Evolutionary conservation across 2,888 invertebrate genomes (phyloP), one percentile per base, ranked within the genome.

Genomic region (Cryptosula pallasiana): DNA sequence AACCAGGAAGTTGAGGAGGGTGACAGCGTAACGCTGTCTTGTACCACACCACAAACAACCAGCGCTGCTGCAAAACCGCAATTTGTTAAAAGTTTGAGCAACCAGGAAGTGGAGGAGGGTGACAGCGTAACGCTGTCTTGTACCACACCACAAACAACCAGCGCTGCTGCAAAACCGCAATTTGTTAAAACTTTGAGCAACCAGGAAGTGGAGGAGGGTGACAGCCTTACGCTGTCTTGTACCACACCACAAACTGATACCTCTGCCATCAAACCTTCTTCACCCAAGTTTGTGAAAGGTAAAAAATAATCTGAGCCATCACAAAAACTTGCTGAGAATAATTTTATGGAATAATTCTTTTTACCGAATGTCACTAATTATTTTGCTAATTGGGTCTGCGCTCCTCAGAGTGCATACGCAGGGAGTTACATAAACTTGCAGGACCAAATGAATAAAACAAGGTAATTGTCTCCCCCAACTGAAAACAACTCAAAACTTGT

Each of bases 51-150:
- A 20, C 45, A 45, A 5, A 23, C 55, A 16, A 5, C 55, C 25
- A 5, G 3, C 9, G 9, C 23, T n/a, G 25, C 16, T 23, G 29
- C 25, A 16, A 63, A 63, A 32, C 63, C 63, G 9, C 29, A 16
- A 32, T 78, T 79, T 73, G 75, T 75, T 1, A 58, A 74, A 23
- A 71, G 75, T 25, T 72, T 79, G 69, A 69, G 57, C 20, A 76
- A 78, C 27, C 25, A 25, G 32, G 63, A 63, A 32, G 63, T 34
- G 13, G 63, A 63, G 34, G 63, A 63, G n/a, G 63, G 63, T 13
- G 63, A 63, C 25, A 63, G 63, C n/a, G 32, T 63, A 9, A 32
- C 27, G 13, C 25, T 63, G 2, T 27, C 34, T 16, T 63, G 63
- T 45, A 13, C 45, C 9, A 45, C 45, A 45, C 45, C 45, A 5